Evolutionary conservation across 2,113 vertebrate species (phyloP), one percentile per base, ranked within the genome.

Genomic region (Atractosteus spatula): DNA sequence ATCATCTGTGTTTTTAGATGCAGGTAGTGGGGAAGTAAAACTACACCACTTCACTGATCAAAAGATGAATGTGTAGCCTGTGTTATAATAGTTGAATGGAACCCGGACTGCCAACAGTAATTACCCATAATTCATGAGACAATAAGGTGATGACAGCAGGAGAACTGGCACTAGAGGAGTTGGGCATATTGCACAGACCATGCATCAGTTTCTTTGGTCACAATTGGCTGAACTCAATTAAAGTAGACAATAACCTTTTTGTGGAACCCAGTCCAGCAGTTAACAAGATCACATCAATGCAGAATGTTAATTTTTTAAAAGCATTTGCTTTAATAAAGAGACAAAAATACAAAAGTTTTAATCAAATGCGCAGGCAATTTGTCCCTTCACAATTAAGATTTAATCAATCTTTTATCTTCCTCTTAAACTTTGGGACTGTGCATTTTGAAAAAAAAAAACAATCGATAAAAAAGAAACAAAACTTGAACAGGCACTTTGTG

Each of bases 141-240:
- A 91, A 91, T 88, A 75, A 87, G 80, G 85, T 42, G 87, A 86
- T 88, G 90, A 91, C 88, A 91, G 84, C 85, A 81, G 81, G 80
- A 80, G 78, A 83, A 73, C 78, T 71, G 61, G 79, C 78, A 77
- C 71, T 66, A 71, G 73, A 65, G 76, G 80, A 68, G 76, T 73
- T 79, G 71, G 82, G 61, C 41, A 44, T 41, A 12, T n/a, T 47
- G n/a, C 42, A 16, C 55, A 8, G 42, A 70, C 77, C 78, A 75
- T 74, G 75, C 75, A 76, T 78, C 85, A 73, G 77, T 81, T 76
- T 69, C 78, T 76, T 55, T 73, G 68, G 81, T 86, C 84, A 83
- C 83, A 78, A 83, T 74, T 80, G 78, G 79, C 82, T 79, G 83
- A 78, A 74, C 56, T 69, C 80, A 85, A 82, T 87, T 85, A 85